A percentile compares a stretch with the other conserved stretches of the same genome.
phyloP scores from a whole-genome alignment of 1,140 invertebrate genomes.

The Drosophila aff. region DNA sequence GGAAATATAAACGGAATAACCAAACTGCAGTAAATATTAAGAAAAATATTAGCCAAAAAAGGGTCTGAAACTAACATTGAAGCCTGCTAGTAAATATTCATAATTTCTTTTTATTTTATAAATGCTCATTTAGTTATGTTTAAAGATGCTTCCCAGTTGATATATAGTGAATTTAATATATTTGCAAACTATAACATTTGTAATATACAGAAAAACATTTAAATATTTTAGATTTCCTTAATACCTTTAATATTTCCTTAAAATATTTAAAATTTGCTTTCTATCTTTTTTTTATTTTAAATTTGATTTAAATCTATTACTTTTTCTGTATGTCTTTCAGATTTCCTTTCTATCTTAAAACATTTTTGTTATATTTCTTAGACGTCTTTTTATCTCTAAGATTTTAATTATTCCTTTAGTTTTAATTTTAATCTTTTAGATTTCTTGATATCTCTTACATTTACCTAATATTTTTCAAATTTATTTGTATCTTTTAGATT shows the following conservation, averaged over 20 bases:
- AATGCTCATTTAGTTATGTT: background rate
- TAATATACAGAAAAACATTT: too few species aligned
- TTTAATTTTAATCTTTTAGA: background rate
- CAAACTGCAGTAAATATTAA: conserved; percentile 14
- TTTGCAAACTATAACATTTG: background rate
- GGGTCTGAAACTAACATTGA: too few species aligned
- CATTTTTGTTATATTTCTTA: too few species aligned
- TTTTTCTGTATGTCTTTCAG: too few species aligned
- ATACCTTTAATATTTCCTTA: background rate
- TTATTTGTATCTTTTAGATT: too few species aligned
- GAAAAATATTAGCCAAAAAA: conserved; percentile 24
- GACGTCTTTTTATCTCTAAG: too few species aligned
- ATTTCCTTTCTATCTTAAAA: too few species aligned
- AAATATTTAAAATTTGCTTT: background rate
- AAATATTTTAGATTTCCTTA: background rate
- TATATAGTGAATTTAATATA: background rate
- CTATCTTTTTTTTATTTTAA: too few species aligned
- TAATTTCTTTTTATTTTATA: background rate
- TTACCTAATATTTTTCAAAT: too few species aligned
- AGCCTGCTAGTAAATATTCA: too few species aligned
- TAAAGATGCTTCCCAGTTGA: background rate
- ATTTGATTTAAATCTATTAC: too few species aligned
- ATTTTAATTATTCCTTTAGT: too few species aligned
- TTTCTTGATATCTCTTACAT: background rate
- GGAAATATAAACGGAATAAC: conserved; percentile 72